phyloP scores from a whole-genome alignment of 2,888 invertebrate genomes.

The Brachylomia viminalis region DNA sequence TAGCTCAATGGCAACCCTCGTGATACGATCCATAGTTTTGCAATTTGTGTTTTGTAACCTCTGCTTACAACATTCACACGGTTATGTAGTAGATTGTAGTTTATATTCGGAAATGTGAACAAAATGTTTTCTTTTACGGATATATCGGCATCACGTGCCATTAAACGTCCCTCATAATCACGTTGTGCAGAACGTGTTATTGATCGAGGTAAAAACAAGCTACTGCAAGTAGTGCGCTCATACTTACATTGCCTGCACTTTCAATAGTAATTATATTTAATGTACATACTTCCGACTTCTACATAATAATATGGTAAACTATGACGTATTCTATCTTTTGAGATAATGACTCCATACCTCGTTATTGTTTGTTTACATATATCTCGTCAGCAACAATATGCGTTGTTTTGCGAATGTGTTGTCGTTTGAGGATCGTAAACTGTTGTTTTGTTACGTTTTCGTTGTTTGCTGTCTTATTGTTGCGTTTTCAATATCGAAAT shows the following conservation, averaged over 20 bases:
- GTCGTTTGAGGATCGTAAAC: background rate
- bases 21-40: conserved; percentile 9
- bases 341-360: background rate
- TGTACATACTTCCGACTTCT: conserved; percentile 1
- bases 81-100: background rate
- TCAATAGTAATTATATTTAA: background rate
- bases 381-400: background rate
- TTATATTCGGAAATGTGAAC: conserved; percentile 20
- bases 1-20: conserved; percentile 36
- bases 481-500: conserved; percentile 13
- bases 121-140: conserved; percentile 31
- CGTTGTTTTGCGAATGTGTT: background rate
- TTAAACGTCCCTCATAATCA: conserved; percentile 23
- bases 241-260: conserved; percentile 13
- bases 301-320: background rate
- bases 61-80: background rate
- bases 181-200: conserved; percentile 52
- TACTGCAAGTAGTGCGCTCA: background rate
- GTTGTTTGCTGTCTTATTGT: background rate
- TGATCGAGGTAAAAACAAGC: conserved; percentile 45
- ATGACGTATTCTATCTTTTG: conserved; percentile 16
- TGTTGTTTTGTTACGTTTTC: background rate
- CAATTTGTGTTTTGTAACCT: conserved; percentile 25
- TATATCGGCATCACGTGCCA: conserved; percentile 33
- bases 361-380: background rate